Evolutionary conservation across 1,140 invertebrate species (phyloP).

Genomic region (Chymomyza costata): DNA sequence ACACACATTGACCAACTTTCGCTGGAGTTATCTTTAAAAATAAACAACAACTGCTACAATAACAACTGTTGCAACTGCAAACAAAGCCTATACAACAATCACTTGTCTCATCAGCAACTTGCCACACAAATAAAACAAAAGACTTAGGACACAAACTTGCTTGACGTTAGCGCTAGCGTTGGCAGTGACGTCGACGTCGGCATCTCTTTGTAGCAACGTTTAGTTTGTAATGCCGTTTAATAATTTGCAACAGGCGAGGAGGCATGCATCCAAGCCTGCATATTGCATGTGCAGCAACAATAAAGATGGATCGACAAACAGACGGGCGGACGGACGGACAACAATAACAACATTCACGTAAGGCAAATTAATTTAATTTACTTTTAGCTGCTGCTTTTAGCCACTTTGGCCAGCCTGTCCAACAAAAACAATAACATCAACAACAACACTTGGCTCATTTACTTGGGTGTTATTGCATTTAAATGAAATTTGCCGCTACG

Average conservation of each 20-base stretch:
- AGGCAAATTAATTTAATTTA: not conserved
- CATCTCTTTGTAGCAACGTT: not conserved
- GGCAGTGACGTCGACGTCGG: not conserved
- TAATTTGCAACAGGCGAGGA: constrained; percentile 22
- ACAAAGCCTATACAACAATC: no score
- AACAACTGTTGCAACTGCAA: not conserved
- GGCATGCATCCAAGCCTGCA: constrained; percentile 27
- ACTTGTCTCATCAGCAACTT: constrained; percentile 1
- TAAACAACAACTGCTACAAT: not conserved
- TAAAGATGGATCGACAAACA: constrained; percentile 22
- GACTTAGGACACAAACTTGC: constrained; percentile 39
- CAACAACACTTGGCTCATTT: no score
- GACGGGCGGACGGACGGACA: no score
- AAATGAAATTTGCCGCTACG: constrained; percentile 61
- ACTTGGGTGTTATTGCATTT: constrained; percentile 50
- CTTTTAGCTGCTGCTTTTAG: not conserved
- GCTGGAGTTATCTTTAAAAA: not conserved
- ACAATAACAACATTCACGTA: not conserved
- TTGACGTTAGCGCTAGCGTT: not conserved
- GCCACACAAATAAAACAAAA: constrained; percentile 13
- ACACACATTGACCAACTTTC: not conserved
- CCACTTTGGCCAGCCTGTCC: not conserved
- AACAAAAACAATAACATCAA: no score
- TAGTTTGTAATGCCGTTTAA: constrained; percentile 4
- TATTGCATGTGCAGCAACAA: constrained; percentile 16